Evolutionary conservation across 2,113 vertebrate species (phyloP).

Genomic region (Cyphomyrus discorhynchus): DNA sequence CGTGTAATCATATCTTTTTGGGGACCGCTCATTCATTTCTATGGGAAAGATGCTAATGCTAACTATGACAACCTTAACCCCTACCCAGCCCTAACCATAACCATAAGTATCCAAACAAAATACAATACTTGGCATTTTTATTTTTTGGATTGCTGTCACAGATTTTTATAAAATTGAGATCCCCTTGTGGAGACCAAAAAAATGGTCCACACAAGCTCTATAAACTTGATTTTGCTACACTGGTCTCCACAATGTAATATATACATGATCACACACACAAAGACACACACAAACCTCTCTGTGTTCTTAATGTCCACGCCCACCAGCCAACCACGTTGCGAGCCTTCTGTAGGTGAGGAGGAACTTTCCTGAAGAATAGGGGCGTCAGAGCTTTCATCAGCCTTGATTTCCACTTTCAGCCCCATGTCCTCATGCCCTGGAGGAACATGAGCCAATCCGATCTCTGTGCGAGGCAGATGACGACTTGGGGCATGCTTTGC

Average conservation of each 20-base stretch:
- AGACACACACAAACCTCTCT: conserved; percentile 54
- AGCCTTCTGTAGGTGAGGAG: conserved; percentile 71
- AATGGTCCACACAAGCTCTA: neutral
- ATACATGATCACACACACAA: neutral
- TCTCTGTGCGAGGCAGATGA: neutral
- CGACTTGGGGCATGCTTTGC: neutral
- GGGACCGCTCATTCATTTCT: neutral
- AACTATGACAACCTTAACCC: neutral
- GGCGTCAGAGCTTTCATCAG: conserved; percentile 76
- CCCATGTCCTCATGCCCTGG: conserved; percentile 73
- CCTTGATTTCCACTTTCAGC: conserved; percentile 66
- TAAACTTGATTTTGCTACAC: neutral
- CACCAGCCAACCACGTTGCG: conserved; percentile 81
- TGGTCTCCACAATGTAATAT: conserved; percentile 44
- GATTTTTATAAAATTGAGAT: neutral
- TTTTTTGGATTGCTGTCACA: neutral
- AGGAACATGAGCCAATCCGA: conserved; percentile 39
- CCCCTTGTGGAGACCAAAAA: neutral
- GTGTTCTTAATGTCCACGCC: conserved; percentile 89
- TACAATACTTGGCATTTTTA: neutral
- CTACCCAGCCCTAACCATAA: neutral
- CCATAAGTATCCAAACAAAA: neutral
- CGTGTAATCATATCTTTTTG: neutral
- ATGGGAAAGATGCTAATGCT: neutral
- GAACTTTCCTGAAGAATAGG: conserved; percentile 83